A percentile compares a stretch with the other conserved stretches of the same genome.
Evolutionary conservation across 2,113 vertebrate genomes (phyloP).

Genomic region (Scatophagus argus): DNA sequence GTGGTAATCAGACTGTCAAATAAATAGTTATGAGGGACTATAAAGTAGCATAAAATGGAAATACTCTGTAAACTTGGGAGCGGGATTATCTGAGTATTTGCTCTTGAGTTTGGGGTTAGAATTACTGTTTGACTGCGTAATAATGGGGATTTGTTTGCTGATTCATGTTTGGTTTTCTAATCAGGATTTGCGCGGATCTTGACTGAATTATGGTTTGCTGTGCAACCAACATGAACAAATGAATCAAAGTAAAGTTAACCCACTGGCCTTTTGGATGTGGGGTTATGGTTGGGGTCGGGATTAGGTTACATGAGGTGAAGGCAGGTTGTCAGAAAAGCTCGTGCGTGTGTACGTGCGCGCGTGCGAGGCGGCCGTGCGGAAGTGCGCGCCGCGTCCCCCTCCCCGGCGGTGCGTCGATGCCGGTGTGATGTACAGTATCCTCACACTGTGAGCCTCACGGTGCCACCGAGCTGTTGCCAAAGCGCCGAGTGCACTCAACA

Average conservation of each 20-base stretch:
- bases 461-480: conserved; percentile 48
- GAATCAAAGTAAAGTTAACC: not conserved
- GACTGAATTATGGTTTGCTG: no score
- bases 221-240: not conserved
- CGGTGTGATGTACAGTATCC: not conserved
- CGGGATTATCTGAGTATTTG: no score
- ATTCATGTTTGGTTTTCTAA: no score
- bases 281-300: not conserved
- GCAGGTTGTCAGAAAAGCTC: not conserved
- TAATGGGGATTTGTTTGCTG: no score
- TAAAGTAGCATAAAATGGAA: no score
- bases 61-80: no score
- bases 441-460: not conserved
- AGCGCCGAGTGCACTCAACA: conserved; percentile 55
- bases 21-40: no score
- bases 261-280: no score
- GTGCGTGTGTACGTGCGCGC: not conserved
- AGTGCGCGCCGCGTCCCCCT: not conserved
- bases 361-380: not conserved
- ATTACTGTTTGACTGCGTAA: no score
- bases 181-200: no score
- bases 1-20: no score
- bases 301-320: not conserved
- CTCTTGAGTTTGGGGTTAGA: no score
- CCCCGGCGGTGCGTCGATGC: not conserved